phyloP scores from a whole-genome alignment of 2,797 vertebrate species.

The Sarcoramphus papa region DNA sequence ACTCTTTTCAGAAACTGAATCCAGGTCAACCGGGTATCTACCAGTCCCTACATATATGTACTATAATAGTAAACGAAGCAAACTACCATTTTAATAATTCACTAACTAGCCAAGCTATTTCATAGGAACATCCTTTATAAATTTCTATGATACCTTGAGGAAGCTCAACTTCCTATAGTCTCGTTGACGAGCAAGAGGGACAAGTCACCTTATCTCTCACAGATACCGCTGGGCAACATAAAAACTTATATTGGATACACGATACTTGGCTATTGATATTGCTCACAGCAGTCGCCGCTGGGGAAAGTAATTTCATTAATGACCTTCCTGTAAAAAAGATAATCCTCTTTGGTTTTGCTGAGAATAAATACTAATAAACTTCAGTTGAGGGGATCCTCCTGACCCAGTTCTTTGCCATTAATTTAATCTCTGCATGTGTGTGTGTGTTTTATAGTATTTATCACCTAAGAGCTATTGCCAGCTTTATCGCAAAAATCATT shows the following conservation, averaged over 20 bases:
- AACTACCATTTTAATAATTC: neutral
- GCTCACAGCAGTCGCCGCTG: neutral
- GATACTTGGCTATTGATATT: neutral
- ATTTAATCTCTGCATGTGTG: neutral
- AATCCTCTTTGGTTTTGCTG: neutral
- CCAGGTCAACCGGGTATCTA: neutral
- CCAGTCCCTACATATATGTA: neutral
- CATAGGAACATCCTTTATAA: neutral
- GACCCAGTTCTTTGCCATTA: slow-evolving; percentile 1
- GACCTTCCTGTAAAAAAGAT: neutral
- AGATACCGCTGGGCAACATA: neutral
- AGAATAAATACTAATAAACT: neutral
- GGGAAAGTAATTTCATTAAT: slow-evolving; percentile 2
- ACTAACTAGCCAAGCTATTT: neutral
- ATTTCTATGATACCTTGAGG: neutral
- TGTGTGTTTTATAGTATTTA: neutral
- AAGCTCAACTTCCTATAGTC: neutral
- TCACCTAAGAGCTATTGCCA: neutral
- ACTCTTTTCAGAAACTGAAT: neutral
- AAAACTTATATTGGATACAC: neutral
- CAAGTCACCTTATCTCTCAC: neutral
- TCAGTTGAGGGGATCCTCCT: neutral
- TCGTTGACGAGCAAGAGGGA: neutral
- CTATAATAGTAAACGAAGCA: rapidly evolving
- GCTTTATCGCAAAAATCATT: neutral